Evolutionary conservation across 1,140 invertebrate genomes (phyloP), one percentile per base, ranked within the genome.

Genomic region (Oncopodura yosiiana): DNA sequence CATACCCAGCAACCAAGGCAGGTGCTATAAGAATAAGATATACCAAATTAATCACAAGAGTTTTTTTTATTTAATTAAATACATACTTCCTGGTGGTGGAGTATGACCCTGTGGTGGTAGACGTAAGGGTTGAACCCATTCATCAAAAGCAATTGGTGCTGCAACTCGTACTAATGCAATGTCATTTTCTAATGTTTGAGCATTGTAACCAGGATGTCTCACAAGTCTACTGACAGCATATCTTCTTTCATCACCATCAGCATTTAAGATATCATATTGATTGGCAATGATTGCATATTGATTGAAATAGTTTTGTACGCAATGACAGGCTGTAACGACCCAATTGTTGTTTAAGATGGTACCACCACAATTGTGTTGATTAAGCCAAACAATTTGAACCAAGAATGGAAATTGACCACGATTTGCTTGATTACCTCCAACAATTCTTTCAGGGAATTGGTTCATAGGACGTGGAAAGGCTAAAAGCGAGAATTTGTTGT

Each of bases 311-410:
- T 8, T 14, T 1, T 56, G 21, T 1, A 45, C 43, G 36, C 56
- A 58, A 29, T 58, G 56, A 34, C 29, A 24, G 24, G 49, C 56
- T 12, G 56, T 58, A 1, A 58, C 24, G 12, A 53, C 42, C 42
- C 43, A 58, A 11, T 52, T 36, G 1, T 29, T 21, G 18, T 26
- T 48, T 9, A 58, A n/a, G 11, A 58, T 24, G 0, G 43, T 36
- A 8, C 56, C 56, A 3, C 49, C 56, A 16, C 56, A 58, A 16
- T 32, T 42, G 21, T 58, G 56, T 14, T 16, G 23, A 12, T 16
- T 38, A 18, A 29, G n/a, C 12, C 34, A 34, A 23, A 42, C 16
- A 19, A 53, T n/a, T 30, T 58, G 49, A 2, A 58, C 44, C 23
- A 30, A 43, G 9, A 41, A 58, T 3, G 49, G 49, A 36, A 58